A percentile compares a stretch with the other conserved stretches of the same genome.
phyloP scores from a whole-genome alignment of 2,797 vertebrate genomes.

The Micropoecilia bifurca region DNA sequence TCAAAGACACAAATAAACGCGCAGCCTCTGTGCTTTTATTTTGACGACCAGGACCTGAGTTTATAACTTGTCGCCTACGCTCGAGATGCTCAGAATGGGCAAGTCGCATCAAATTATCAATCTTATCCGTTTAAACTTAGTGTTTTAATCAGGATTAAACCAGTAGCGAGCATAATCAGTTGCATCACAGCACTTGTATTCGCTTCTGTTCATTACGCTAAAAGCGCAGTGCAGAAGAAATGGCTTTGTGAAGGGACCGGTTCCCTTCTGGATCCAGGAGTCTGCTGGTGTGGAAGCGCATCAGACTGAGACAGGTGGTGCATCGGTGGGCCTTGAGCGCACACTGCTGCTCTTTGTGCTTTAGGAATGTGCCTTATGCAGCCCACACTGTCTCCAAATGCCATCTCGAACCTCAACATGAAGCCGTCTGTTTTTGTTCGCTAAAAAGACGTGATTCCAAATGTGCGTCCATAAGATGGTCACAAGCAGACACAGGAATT shows the following conservation, averaged over 20 bases:
- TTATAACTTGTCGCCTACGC: neutral
- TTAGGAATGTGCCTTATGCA: constrained; percentile 7
- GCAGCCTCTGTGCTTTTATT: neutral
- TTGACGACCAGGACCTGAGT: neutral
- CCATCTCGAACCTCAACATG: neutral
- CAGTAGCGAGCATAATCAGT: neutral
- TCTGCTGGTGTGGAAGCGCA: neutral
- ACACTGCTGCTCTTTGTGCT: constrained; percentile 9
- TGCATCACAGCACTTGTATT: neutral
- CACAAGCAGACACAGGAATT: neutral
- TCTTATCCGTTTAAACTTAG: neutral
- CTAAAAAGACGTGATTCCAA: neutral
- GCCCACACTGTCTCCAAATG: neutral
- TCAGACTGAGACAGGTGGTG: neutral
- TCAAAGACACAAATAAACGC: neutral
- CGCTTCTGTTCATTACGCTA: neutral
- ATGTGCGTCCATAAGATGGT: neutral
- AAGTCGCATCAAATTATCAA: neutral
- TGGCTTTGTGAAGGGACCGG: neutral
- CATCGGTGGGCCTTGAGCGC: constrained; percentile 5
- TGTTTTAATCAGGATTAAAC: neutral
- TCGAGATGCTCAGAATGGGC: neutral
- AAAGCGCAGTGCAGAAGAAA: neutral
- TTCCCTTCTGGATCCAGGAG: neutral
- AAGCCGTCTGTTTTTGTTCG: neutral